Evolutionary conservation across 2,797 vertebrate species (phyloP), one percentile per base, ranked within the genome.

Genomic region (Gallinago stenura): DNA sequence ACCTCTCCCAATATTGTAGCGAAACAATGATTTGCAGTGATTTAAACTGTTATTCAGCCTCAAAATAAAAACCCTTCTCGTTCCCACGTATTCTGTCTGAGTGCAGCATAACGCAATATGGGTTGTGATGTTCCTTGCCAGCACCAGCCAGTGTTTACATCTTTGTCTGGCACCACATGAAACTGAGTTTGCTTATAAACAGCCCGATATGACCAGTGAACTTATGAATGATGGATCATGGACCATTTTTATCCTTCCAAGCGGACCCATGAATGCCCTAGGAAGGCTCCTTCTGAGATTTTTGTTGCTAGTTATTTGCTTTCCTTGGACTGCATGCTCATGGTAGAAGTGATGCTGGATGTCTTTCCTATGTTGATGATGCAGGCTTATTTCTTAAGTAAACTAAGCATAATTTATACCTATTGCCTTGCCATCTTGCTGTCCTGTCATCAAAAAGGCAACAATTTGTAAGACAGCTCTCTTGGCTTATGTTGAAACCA

Each of bases 291-390:
- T 57, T 54, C 57, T 24, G 92, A 62, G 80, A 21, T 69, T 73
- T 57, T 53, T 75, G 37, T 18, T 88, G 94, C 91, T 71, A 21
- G 6, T 28, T 90, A 5, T 95, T 95, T 96, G 96, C 91, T 95
- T 97, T 97, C 79, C 35, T 97, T 97, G 96, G 93, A 84, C 65
- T 41, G 7, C 37, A 0, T 21, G 4, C 78, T 43, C 57, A 17
- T 19, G 87, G 62, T 61, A 88, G 94, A 90, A 88, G 91, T 83
- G 93, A 87, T 95, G 94, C 89, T 96, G 87, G 94, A 95, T 90
- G 89, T 77, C 93, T 97, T 95, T 95, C 91, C 93, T 25, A 24
- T 94, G 91, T 33, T 70, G 93, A 48, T 82, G 93, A 83, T 91
- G 91, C 89, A 54, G 84, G 46, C 41, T 80, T 39, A 41, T 68